Conservation (phyloP, 2,113 vertebrate species). For the Oostethus manadensis region DNA sequence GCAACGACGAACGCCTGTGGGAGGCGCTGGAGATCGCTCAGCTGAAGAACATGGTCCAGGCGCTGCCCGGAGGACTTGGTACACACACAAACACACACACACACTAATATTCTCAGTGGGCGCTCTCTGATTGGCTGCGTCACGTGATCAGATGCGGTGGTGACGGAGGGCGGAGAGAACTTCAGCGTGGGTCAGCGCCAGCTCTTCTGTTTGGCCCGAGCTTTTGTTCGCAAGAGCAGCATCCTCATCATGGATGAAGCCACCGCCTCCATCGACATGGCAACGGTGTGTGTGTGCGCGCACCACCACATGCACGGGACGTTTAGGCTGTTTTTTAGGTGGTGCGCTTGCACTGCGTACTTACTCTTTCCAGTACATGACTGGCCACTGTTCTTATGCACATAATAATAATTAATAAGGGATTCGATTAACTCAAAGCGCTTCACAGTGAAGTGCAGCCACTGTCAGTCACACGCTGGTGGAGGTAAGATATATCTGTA, state of each 20-base stretch:
- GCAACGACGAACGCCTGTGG: constrained; percentile 92
- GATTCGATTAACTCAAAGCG: too few relatives aligned
- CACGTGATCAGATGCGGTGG: constrained; percentile 76
- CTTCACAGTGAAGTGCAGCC: too few relatives aligned
- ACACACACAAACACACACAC: background rate
- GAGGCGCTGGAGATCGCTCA: constrained; percentile 98
- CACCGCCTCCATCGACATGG: constrained; percentile 98
- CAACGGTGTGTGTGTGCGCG: constrained; percentile 78
- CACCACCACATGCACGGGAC: too few relatives aligned
- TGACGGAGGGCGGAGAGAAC: constrained; percentile 96
- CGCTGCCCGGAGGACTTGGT: constrained; percentile 92
- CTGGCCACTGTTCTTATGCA: too few relatives aligned
- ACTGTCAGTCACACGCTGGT: too few relatives aligned
- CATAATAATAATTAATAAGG: too few relatives aligned
- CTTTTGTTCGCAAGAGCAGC: constrained; percentile 95
- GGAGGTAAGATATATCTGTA: too few relatives aligned
- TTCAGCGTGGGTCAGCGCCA: constrained; percentile 96
- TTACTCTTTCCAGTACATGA: too few relatives aligned
- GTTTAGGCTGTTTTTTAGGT: too few relatives aligned
- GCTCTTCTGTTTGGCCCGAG: constrained; percentile 92
- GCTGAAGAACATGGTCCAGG: constrained; percentile 95
- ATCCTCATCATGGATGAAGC: constrained; percentile 99
- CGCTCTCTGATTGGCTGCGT: constrained; percentile 2
- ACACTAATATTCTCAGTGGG: background rate
- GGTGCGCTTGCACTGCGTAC: too few relatives aligned